Percentiles rank a stretch among this genome's conserved stretches.
These are phyloP conservation scores for Heteromurus nitidus DNA, from an alignment of 2,888 invertebrate species.

Conservation along the genomic window DNA sequence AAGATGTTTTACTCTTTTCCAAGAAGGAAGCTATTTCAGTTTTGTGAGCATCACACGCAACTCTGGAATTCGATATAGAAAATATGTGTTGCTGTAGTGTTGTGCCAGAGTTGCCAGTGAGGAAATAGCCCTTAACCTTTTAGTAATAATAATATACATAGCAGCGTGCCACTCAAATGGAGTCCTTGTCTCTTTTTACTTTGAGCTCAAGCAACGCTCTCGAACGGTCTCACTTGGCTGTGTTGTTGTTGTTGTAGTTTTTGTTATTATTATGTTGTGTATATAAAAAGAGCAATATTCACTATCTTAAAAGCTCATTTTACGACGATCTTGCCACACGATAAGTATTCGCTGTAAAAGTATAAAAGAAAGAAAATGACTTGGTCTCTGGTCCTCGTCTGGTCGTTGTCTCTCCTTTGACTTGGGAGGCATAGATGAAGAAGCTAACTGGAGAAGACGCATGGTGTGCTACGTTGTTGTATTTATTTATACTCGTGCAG, in stretches of 20 bases:
- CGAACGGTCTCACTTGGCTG: not conserved
- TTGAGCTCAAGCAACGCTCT: too few species aligned
- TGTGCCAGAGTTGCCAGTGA: too few species aligned
- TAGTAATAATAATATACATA: not conserved
- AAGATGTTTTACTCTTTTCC: too few species aligned
- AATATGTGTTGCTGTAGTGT: too few species aligned
- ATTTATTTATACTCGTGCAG: too few species aligned
- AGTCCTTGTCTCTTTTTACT: not conserved
- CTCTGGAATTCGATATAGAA: too few species aligned
- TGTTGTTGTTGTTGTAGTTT: slow-evolving; percentile 32
- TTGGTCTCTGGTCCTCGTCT: slow-evolving; percentile 9
- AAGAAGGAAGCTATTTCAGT: too few species aligned
- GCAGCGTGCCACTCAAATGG: not conserved
- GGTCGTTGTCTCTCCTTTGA: too few species aligned
- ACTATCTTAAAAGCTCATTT: slow-evolving; percentile 58
- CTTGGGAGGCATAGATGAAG: too few species aligned
- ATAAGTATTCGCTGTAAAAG: slow-evolving; percentile 30
- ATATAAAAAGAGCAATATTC: slow-evolving; percentile 52
- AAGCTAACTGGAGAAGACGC: too few species aligned
- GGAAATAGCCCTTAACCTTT: slow-evolving; percentile 50
- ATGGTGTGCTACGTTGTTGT: too few species aligned
- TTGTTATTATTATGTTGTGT: slow-evolving; percentile 33
- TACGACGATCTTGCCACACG: slow-evolving; percentile 51
- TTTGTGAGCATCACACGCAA: too few species aligned
- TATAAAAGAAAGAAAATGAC: slow-evolving; percentile 15